Evolutionary conservation across 2,888 invertebrate genomes (phyloP), one percentile per base, ranked within the genome.

Genomic region (Eupelmus urozonus): DNA sequence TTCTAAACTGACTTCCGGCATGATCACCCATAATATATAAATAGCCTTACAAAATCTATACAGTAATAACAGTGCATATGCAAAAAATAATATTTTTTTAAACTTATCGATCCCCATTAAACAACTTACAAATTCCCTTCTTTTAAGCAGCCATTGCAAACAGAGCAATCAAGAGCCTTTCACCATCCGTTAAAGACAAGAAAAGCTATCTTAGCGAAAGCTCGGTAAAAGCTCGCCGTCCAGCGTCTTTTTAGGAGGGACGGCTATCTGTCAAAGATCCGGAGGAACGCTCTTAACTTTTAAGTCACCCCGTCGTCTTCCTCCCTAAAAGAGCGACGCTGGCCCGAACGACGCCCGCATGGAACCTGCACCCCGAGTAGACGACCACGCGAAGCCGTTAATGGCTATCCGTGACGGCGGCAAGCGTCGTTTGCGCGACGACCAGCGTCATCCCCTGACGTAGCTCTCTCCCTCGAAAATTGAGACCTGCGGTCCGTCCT

Each of bases 231-330:
- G 29, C 29, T 27, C 34, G 23, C 34, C 29, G 9, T 59, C 59
- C 16, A 11, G n/a, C 13, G 59, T 2, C 5, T 11, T 40, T 40
- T 60, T 40, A 9, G 3, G 9, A 40, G 40, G 20, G 9, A 18
- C 40, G 20, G 20, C 40, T 18, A 20, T 60, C 60, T 60, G 60
- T 60, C 60, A 60, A 60, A 60, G 40, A 40, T 60, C 60, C 60
- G 34, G 18, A 34, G 18, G 18, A 60, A 60, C 34, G 42, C 62
- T 45, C 62, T 63, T 63, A 45, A 63, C 20, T 63, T 63, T 63
- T 63, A 45, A 63, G 25, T 42, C 40, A 9, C 11, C 23, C 3
- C 16, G 0, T 23, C 23, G 3, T 20, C 7, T 34, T 34, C 49
- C 49, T 53, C 4, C 45, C 7, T 29, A 9, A 20, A 42, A 13